These are phyloP conservation scores for Notolepis coatsorum DNA, from an alignment of 2,797 vertebrate genomes.

Conservation along the genomic window DNA sequence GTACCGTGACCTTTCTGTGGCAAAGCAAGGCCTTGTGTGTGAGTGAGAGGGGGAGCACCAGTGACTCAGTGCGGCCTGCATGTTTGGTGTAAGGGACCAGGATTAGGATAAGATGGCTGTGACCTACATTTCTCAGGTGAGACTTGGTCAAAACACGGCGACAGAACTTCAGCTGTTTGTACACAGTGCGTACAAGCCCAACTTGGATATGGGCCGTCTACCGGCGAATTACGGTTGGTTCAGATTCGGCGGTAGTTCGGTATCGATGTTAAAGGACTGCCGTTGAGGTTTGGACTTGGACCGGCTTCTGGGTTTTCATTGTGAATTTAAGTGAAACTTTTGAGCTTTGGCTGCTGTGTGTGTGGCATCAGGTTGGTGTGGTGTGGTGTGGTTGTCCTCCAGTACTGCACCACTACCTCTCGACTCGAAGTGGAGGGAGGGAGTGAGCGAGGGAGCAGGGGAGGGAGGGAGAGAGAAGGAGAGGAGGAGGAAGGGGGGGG, in stretches of 20 bases:
- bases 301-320: conserved; percentile 29
- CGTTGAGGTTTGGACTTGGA: not conserved
- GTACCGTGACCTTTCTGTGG: conserved; percentile 60
- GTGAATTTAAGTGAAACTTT: conserved; percentile 12
- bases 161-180: conserved; percentile 7
- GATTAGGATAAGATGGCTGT: conserved; percentile 35
- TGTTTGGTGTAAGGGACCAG: conserved; percentile 13
- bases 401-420: conserved; percentile 53
- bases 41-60: not conserved
- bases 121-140: conserved; percentile 38
- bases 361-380: conserved; percentile 51
- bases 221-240: conserved; percentile 1
- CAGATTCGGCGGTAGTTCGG: not conserved
- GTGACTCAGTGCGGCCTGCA: conserved; percentile 17
- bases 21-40: conserved; percentile 11
- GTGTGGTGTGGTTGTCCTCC: conserved; percentile 62
- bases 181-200: not conserved
- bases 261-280: conserved; percentile 8
- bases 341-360: conserved; percentile 34
- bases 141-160: conserved; percentile 4
- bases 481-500: not conserved
- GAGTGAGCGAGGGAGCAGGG: too few species aligned
- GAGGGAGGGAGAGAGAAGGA: not conserved
- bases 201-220: conserved; percentile 5
- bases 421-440: conserved; percentile 6